Evolutionary conservation across 2,888 invertebrate species (phyloP).

Genomic region (Melikaiella ostensackeni): DNA sequence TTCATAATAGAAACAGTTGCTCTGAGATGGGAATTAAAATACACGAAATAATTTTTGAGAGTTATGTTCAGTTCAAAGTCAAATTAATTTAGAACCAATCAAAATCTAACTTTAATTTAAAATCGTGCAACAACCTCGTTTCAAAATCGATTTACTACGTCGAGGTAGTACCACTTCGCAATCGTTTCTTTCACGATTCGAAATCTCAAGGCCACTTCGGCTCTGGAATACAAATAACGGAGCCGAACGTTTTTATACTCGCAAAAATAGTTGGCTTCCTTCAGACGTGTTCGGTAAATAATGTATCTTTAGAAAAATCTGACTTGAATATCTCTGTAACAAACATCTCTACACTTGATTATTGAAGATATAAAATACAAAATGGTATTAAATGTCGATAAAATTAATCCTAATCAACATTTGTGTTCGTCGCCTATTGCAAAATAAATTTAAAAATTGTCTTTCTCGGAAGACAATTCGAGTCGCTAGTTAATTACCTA

Average conservation of each 20-base stretch:
- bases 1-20: not conserved
- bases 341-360: not conserved
- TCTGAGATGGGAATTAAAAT: not conserved
- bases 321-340: not conserved
- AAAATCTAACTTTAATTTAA: not conserved
- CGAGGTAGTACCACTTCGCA: conserved; percentile 13
- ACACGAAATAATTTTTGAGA: not conserved
- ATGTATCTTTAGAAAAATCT: not conserved
- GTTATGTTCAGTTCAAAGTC: not conserved
- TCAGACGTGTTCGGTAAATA: not conserved
- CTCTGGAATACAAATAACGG: conserved; percentile 3
- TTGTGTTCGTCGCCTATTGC: not conserved
- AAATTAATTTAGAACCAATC: not conserved
- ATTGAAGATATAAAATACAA: not conserved
- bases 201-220: conserved; percentile 15
- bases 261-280: not conserved
- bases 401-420: not conserved
- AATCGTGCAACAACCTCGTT: conserved; percentile 20
- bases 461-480: conserved; percentile 1
- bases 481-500: not conserved
- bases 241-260: not conserved
- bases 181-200: not conserved
- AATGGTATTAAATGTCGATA: not conserved
- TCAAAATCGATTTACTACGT: conserved; percentile 8
- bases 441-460: not conserved